phyloP scores from a whole-genome alignment of 1,140 invertebrate species.

The Papilio helenus region DNA sequence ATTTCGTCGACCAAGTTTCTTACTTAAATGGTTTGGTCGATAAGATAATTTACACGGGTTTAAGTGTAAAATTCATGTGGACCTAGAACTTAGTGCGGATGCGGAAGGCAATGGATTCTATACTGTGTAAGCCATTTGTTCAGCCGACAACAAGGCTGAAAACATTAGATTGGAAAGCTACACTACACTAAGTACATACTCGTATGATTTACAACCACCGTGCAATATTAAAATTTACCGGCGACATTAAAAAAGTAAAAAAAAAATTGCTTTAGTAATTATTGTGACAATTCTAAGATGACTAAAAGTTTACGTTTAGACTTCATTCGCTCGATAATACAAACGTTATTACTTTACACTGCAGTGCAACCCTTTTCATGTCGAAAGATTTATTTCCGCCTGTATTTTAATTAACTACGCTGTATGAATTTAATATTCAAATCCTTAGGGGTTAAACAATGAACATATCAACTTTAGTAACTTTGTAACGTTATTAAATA shows the following conservation, averaged over 20 bases:
- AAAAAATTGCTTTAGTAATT: no score
- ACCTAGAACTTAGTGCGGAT: no score
- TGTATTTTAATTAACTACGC: neutral
- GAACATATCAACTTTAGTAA: no score
- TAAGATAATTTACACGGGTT: neutral
- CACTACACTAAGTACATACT: neutral
- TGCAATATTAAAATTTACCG: neutral
- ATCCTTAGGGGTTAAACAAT: neutral
- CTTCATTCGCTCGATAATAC: neutral
- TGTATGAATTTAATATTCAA: neutral
- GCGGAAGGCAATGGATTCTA: no score
- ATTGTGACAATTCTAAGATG: neutral
- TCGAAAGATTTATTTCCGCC: neutral
- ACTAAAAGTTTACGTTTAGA: neutral
- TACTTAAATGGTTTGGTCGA: neutral
- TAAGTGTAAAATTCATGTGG: neutral
- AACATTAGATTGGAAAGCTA: neutral
- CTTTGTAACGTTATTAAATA: neutral
- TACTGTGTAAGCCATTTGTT: no score
- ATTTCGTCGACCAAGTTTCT: constrained; percentile 40
- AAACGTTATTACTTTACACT: neutral
- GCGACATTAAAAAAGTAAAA: neutral
- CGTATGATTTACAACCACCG: neutral
- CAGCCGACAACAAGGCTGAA: neutral
- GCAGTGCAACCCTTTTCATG: neutral